Conservation (phyloP, 2,113 vertebrate species). For the Anarhynchus alexandrinus region DNA sequence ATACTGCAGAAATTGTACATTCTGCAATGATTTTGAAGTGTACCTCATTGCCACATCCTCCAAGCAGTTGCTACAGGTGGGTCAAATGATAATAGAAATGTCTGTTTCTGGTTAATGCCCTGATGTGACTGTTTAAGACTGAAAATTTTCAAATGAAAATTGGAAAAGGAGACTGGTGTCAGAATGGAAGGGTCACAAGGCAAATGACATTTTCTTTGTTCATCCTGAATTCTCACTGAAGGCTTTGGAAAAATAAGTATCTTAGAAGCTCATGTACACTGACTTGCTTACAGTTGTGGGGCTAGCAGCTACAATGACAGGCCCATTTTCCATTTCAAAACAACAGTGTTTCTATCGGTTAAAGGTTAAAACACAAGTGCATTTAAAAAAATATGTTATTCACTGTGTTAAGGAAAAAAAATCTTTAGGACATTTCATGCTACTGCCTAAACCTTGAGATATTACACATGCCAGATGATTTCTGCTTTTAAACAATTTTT, state of each 20-base stretch:
- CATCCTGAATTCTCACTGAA: background rate
- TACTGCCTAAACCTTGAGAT: background rate
- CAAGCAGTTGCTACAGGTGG: background rate
- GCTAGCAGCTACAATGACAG: background rate
- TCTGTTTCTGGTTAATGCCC: background rate
- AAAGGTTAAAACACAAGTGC: background rate
- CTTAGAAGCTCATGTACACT: background rate
- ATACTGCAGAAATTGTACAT: background rate
- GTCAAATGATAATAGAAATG: background rate
- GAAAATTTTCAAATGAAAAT: background rate
- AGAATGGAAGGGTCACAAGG: background rate
- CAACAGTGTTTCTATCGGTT: background rate
- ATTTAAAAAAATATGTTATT: background rate
- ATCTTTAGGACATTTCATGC: background rate
- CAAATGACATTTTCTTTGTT: background rate
- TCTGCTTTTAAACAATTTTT: background rate
- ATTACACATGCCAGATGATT: background rate
- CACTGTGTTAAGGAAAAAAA: background rate
- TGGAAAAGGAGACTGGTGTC: background rate
- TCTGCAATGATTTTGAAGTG: background rate
- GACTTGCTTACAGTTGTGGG: background rate
- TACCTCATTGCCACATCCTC: background rate
- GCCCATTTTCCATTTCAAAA: background rate
- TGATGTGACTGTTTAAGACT: background rate
- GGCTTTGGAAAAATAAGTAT: background rate